Percentiles rank a stretch among this genome's conserved stretches.
phyloP scores from a whole-genome alignment of 2,797 vertebrate genomes.

The Emydoidea blandingii region DNA sequence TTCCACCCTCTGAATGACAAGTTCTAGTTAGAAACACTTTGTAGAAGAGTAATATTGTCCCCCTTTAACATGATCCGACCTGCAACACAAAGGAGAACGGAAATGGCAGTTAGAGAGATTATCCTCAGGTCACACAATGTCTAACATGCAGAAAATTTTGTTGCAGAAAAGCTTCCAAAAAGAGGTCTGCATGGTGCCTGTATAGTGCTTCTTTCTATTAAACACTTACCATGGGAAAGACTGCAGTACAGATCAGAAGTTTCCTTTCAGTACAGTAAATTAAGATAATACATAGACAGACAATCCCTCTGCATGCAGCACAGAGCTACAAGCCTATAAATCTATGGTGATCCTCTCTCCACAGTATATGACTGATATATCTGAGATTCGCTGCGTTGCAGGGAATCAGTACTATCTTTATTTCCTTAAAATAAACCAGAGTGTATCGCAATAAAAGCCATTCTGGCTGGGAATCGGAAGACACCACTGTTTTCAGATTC shows the following conservation, averaged over 20 bases:
- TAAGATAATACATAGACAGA: fast-evolving
- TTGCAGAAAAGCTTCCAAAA: not conserved
- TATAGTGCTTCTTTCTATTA: not conserved
- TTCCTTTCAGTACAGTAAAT: not conserved
- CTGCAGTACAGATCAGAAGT: not conserved
- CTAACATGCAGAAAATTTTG: not conserved
- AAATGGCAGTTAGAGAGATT: not conserved
- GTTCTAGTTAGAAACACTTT: constrained; percentile 83
- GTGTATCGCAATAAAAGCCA: not conserved
- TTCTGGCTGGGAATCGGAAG: not conserved
- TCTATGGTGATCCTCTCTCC: not conserved
- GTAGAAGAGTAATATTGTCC: constrained; percentile 86
- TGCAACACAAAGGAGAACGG: constrained; percentile 68
- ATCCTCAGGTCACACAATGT: not conserved
- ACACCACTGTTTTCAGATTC: not conserved
- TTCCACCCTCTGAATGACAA: not conserved
- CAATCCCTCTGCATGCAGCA: fast-evolving
- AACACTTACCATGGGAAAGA: not conserved
- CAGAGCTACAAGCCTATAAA: fast-evolving
- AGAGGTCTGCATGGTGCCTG: fast-evolving
- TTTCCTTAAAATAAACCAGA: not conserved
- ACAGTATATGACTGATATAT: fast-evolving
- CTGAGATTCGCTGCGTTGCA: fast-evolving
- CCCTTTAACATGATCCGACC: constrained; percentile 87
- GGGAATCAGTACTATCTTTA: not conserved